A percentile compares a stretch with the other conserved stretches of the same genome.
phyloP scores from a whole-genome alignment of 2,113 vertebrate genomes.

The Forbesichthys papilliferus region DNA sequence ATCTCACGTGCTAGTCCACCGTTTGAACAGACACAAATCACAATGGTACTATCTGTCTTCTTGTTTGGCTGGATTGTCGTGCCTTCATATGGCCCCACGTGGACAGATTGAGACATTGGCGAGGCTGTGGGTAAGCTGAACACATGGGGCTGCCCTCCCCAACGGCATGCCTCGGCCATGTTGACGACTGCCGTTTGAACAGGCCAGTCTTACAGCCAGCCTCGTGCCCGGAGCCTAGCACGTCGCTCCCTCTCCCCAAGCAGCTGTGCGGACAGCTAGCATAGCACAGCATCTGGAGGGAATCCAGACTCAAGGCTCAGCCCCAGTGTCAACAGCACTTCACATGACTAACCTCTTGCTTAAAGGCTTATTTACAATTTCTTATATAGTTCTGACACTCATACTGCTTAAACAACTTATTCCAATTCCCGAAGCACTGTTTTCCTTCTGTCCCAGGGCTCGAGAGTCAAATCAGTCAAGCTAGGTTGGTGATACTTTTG shows the following conservation, averaged over 20 bases:
- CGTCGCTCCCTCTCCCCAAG: background rate
- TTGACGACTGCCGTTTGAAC: background rate
- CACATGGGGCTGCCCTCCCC: constrained; percentile 28
- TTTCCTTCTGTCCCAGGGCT: no score
- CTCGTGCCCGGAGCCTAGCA: constrained; percentile 5
- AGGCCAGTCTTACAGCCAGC: constrained; percentile 16
- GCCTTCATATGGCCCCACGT: constrained; percentile 12
- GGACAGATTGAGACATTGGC: constrained; percentile 19
- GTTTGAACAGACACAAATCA: background rate
- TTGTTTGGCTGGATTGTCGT: constrained; percentile 16
- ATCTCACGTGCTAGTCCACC: background rate
- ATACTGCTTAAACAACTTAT: no score
- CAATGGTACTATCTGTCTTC: constrained; percentile 19
- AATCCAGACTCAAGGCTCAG: no score
- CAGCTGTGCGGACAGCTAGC: constrained; percentile 34
- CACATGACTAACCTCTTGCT: no score
- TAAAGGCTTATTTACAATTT: no score
- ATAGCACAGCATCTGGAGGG: background rate
- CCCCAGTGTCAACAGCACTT: no score
- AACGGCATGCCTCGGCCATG: constrained; percentile 39
- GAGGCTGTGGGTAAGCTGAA: constrained; percentile 8
- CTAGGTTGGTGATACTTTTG: no score
- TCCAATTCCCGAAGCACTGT: no score
- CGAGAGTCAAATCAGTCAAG: no score
- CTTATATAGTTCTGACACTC: no score